Percentiles rank a stretch among this genome's conserved stretches.
Conservation (phyloP, 2,797 vertebrate species). For the Sebastes itinus region DNA sequence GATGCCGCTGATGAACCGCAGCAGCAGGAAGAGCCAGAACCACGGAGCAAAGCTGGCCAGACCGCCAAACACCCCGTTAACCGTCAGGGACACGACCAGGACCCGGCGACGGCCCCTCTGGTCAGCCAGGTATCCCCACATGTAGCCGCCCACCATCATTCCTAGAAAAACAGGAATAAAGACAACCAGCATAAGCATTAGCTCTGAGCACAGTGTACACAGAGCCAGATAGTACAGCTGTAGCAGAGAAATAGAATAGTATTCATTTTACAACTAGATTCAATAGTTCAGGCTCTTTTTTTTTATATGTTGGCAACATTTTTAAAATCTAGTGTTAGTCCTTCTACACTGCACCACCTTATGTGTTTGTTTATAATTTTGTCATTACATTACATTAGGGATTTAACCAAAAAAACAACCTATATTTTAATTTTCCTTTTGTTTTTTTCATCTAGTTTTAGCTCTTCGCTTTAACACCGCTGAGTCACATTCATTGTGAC, state of each 20-base stretch:
- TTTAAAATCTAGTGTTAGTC: neutral
- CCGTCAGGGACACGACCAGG: constrained; percentile 75
- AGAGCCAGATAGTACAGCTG: too few species aligned
- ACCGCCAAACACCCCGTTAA: constrained; percentile 82
- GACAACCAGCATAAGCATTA: neutral
- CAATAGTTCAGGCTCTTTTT: neutral
- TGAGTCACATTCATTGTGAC: too few species aligned
- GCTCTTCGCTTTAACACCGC: too few species aligned
- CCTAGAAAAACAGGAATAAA: constrained; percentile 54
- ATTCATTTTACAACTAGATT: neutral
- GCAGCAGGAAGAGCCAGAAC: constrained; percentile 82
- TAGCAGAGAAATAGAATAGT: too few species aligned
- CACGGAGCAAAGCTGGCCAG: constrained; percentile 73
- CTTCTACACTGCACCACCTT: neutral
- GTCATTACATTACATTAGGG: too few species aligned
- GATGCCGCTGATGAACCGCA: constrained; percentile 83
- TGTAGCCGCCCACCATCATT: constrained; percentile 85
- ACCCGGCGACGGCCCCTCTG: constrained; percentile 77
- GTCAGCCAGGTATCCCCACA: constrained; percentile 85
- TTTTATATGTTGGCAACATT: neutral
- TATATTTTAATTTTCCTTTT: too few species aligned
- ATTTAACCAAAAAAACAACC: too few species aligned
- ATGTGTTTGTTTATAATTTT: neutral
- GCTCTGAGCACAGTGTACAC: too few species aligned
- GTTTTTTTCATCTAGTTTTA: too few species aligned